Evolutionary conservation across 2,888 invertebrate species (phyloP).

Genomic region (Notodonta ziczac): DNA sequence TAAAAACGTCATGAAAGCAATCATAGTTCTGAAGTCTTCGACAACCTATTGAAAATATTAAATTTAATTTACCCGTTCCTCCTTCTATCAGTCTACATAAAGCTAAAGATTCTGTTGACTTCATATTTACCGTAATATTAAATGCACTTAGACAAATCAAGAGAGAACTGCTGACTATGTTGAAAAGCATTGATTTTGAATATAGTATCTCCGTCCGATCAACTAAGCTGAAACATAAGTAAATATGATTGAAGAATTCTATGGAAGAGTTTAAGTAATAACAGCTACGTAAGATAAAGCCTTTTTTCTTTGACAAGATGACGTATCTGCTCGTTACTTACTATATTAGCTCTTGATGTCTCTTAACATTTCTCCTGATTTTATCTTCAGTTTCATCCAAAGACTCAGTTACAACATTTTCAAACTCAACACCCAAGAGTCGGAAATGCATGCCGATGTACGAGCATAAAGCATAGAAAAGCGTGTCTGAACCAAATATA

Average conservation of each 20-base stretch:
- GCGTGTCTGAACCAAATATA: slow-evolving; percentile 56
- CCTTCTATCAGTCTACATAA: not conserved
- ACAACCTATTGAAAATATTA: slow-evolving; percentile 46
- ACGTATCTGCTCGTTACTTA: slow-evolving; percentile 36
- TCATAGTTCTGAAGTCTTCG: slow-evolving; percentile 42
- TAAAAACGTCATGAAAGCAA: slow-evolving; percentile 59
- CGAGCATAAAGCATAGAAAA: slow-evolving; percentile 59
- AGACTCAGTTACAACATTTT: slow-evolving; percentile 36
- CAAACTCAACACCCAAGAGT: slow-evolving; percentile 53
- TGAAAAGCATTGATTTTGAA: slow-evolving; percentile 60
- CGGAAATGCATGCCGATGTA: slow-evolving; percentile 67
- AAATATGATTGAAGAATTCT: no score
- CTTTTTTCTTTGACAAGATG: not conserved
- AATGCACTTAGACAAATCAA: slow-evolving; percentile 70
- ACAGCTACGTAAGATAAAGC: no score
- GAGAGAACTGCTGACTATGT: slow-evolving; percentile 64
- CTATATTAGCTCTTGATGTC: slow-evolving; percentile 64
- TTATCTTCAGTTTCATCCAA: slow-evolving; percentile 33
- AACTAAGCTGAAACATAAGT: slow-evolving; percentile 52
- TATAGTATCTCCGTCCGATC: slow-evolving; percentile 57
- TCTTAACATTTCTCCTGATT: slow-evolving; percentile 42
- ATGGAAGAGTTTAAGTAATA: no score
- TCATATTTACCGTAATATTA: slow-evolving; percentile 58
- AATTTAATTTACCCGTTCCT: no score
- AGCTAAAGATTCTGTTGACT: no score